A percentile compares a stretch with the other conserved stretches of the same genome.
Conservation (phyloP, 2,888 invertebrate genomes). For the Brachyopa scutellaris region DNA sequence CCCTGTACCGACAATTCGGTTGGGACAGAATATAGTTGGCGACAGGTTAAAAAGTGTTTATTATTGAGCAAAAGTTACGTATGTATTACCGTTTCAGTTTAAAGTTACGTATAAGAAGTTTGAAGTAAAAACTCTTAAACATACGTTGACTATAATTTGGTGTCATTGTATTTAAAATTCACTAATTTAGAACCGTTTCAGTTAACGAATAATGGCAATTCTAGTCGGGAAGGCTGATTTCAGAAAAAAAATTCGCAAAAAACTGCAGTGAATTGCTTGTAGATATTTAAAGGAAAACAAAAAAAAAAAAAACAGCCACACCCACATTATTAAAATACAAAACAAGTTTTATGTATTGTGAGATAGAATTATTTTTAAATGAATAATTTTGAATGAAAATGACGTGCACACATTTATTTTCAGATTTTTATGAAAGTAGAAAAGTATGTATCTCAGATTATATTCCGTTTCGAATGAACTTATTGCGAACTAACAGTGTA, state of each 20-base stretch:
- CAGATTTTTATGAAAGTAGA: background rate
- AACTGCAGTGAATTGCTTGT: background rate
- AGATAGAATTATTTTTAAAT: background rate
- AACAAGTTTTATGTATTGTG: background rate
- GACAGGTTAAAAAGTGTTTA: too few species aligned
- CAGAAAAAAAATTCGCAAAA: background rate
- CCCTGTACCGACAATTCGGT: too few species aligned
- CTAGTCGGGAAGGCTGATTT: background rate
- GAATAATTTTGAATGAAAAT: background rate
- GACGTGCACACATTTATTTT: background rate
- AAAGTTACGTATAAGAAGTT: too few species aligned
- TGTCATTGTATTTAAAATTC: background rate
- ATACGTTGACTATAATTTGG: too few species aligned
- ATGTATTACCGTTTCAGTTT: too few species aligned
- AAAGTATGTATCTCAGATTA: background rate
- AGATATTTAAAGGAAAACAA: too few species aligned
- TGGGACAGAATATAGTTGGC: too few species aligned
- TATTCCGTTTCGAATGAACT: background rate
- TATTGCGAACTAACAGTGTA: too few species aligned
- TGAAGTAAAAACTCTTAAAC: too few species aligned
- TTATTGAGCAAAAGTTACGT: too few species aligned
- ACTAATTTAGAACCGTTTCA: background rate
- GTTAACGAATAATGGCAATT: background rate
- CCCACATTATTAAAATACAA: conserved; percentile 40
- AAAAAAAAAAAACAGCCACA: conserved; percentile 28